Evolutionary conservation across 2,888 invertebrate genomes (phyloP).

Genomic region (Drosophila vallismaia): DNA sequence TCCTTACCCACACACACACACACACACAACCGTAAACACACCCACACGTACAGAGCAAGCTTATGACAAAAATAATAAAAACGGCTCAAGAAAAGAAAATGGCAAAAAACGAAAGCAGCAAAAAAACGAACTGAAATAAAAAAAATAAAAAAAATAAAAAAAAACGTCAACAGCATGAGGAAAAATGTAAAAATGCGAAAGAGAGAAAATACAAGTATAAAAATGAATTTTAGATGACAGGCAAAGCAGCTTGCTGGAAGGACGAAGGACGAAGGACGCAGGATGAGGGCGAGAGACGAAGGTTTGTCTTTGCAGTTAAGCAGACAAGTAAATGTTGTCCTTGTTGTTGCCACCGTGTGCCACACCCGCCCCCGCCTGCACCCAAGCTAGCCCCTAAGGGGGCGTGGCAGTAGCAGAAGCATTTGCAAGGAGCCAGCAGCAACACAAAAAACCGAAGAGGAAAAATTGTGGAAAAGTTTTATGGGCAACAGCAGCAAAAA

Average conservation of each 20-base stretch:
- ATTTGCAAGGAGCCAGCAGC: constrained; percentile 31
- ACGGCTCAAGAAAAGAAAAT: constrained; percentile 78
- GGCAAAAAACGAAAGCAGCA: constrained; percentile 39
- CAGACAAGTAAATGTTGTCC: constrained; percentile 80
- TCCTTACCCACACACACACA: constrained; percentile 32
- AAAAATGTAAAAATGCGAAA: constrained; percentile 31
- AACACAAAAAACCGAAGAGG: constrained; percentile 38
- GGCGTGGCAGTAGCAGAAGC: constrained; percentile 37
- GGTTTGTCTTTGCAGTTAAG: constrained; percentile 81
- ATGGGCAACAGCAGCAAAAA: constrained; percentile 79
- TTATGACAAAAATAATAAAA: constrained; percentile 80
- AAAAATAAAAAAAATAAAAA: constrained; percentile 36
- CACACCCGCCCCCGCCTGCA: constrained; percentile 4
- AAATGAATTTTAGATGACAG: constrained; percentile 81
- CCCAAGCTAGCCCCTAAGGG: constrained; percentile 13
- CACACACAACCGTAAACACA: too few relatives aligned
- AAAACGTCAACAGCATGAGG: constrained; percentile 25
- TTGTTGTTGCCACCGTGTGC: constrained; percentile 67
- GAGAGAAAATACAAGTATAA: constrained; percentile 74
- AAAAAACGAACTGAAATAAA: constrained; percentile 50
- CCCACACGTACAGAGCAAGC: constrained; percentile 35
- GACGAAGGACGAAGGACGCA: constrained; percentile 3
- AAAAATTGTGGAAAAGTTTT: constrained; percentile 78
- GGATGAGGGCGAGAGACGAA: constrained; percentile 40
- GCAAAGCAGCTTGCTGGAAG: constrained; percentile 58